Evolutionary conservation across 2,888 invertebrate genomes (phyloP), one percentile per base, ranked within the genome.

Genomic region (Operophtera brumata): DNA sequence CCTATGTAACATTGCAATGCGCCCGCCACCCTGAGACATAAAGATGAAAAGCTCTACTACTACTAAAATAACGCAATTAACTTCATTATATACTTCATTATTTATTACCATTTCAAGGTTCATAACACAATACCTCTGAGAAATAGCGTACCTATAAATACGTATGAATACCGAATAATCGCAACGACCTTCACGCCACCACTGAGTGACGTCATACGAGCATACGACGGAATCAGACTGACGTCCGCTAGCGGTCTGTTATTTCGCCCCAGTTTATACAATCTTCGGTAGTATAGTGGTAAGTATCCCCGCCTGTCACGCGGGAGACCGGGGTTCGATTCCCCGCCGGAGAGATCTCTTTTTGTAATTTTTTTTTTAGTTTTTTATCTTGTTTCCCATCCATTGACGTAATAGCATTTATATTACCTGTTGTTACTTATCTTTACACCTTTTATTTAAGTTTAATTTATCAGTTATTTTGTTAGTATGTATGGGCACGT

Each of bases 281-380:
- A 32, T 88, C 88, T 83, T 86, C 89, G 90, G 90, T 90, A 90
- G 90, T 90, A 90, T 90, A 90, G 90, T 90, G 90, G 90, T 90
- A 64, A 90, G 90, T 90, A 91, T 90, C 89, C 90, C 90, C 89
- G 90, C 90, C 89, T 91, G 90, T 90, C 90, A 90, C 90, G 90
- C 90, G 90, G 90, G 90, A 91, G 91, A 90, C 90, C 89, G 89
- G 90, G 90, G 90, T 91, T 91, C 90, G 90, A 90, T 90, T 90
- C 90, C 90, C 90, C 88, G 90, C 89, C 88, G 89, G 84, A 82
- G 84, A 83, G 82, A 63, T 3, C 3, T 12, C 34, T 56, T 61
- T 51, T 49, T 36, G 11, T 7, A 4, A 26, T 59, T 62, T 64
- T 59, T 41, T 32, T 13, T 36, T 13, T 36, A 13, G 0, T 0